These are phyloP conservation scores for Oreochromis tanganicae DNA, from an alignment of 2,113 vertebrate genomes.

Conservation along the genomic window DNA sequence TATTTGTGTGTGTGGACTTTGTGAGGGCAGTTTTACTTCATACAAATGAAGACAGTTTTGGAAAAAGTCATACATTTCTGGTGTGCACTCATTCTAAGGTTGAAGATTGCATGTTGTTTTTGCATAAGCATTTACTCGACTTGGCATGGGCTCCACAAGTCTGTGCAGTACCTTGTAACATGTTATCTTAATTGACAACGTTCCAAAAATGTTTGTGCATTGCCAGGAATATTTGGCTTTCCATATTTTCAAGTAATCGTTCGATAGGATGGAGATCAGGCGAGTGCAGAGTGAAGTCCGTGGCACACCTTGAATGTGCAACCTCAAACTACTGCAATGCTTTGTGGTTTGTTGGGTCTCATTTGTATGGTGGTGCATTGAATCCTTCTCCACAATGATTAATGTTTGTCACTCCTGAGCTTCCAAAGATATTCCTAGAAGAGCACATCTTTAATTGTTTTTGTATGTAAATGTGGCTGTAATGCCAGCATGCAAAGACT, in stretches of 20 bases:
- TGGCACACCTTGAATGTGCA: accelerated
- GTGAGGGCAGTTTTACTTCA: background rate
- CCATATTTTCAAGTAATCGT: background rate
- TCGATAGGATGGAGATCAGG: background rate
- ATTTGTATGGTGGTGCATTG: background rate
- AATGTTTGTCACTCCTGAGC: background rate
- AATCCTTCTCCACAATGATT: background rate
- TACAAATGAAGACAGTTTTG: background rate
- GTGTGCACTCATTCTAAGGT: background rate
- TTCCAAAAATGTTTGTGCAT: background rate
- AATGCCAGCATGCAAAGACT: background rate
- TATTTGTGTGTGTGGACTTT: background rate
- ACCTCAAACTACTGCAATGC: background rate
- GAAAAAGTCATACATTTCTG: background rate
- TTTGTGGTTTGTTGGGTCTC: background rate
- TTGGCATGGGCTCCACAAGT: background rate
- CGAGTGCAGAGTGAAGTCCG: background rate
- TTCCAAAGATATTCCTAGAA: no score
- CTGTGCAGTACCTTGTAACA: background rate
- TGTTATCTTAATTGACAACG: background rate
- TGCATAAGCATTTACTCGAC: accelerated
- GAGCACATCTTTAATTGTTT: background rate
- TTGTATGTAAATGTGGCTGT: no score
- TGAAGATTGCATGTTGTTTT: accelerated
- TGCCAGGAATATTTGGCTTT: background rate